Evolutionary conservation across 2,113 vertebrate species (phyloP), one percentile per base, ranked within the genome.

Genomic region (Gallinago undulata): DNA sequence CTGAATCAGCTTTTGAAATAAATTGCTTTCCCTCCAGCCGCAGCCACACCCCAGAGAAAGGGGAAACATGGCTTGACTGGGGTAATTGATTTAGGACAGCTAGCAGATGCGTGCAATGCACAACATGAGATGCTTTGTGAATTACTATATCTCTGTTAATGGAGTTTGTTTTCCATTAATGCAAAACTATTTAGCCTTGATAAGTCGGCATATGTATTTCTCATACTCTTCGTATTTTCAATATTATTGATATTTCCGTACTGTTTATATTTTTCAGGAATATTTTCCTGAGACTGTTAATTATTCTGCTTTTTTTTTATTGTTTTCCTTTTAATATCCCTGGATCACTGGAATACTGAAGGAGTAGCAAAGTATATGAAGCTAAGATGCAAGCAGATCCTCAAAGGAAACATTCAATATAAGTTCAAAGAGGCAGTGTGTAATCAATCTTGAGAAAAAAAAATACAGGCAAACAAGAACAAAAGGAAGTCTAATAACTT

Each of bases 1-100:
- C 86, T 96, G 88, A 97, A 96, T 72, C 97, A 95, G 93, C 96
- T 89, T 96, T 94, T 90, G 92, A 88, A 97, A 94, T 95, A 94
- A 96, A 97, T 96, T 94, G 85, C 59, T 93, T 97, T 95, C 57
- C 81, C 23, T 97, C 87, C 66, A 47, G 95, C 90, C 9, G 0
- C 79, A 55, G 94, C 67, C 41, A 2, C 75, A 67, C 50, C 75
- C 92, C 87, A 77, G 83, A 57, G 83, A 83, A 94, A 76, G 77
- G 47, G 67, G 66, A 95, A 64, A 68, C n/a, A 2, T 91, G 81
- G 78, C 91, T 93, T 89, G 75, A 86, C 92, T 90, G 91, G 92
- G 79, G 79, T 93, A 95, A 97, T 89, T 96, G 95, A 95, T 97
- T 95, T 96, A 96, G 75, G 72, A 88, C 64, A 87, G 75, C 56